Base-by-base conservation (phyloP, 1,140 invertebrate species). In the Halictus rubicundus region DNA sequence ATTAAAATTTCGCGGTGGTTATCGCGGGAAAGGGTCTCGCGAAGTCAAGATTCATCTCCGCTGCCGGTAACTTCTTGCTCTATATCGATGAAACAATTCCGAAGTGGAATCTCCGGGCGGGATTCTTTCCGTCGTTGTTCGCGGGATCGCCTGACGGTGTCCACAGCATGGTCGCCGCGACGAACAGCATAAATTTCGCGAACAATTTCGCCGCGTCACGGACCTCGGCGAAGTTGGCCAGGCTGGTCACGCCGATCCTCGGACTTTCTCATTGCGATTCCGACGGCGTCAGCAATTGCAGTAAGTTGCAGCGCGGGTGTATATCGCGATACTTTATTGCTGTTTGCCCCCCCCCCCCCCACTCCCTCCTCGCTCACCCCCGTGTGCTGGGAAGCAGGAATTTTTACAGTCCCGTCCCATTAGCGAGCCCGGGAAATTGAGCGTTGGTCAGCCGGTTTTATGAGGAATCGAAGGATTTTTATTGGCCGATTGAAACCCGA, bases 301-400 rank as follows among this genome's bases (percentile, higher is more conserved):
- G 83, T 84, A 82, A 85, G 79, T 85, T 68, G 66, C 61, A 70
- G 57, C 63, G 57, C 57, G 69, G 74, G 74, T 81, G 81, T 86
- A 85, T 76, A 81, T 86, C 84, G 84, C 59, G 71, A 74, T 85
- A 82, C 70, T 86, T 86, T 86, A 86, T 79, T 78, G 74, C 68
- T 74, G 70, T 84, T 82, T 85, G 73, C 73, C 46, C 61, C 42
- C 39, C 14, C 49, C 14, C 49, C 39, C 37, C 37, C n/a, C n/a
- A n/a, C 37, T 39, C 37, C 2, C 37, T 39, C 37, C 37, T 39
- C 37, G 32, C 39, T 42, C n/a, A 42, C 39, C 8, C 8, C 39
- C 39, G 9, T 5, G 8, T 12, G 39, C 39, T 46, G 0, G 42
- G 2, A 12, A 10, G 42, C 42, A 0, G 37, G 21, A 69, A 78